Percentiles rank a stretch among this genome's conserved stretches.
Evolutionary conservation across 2,888 invertebrate species (phyloP).

Genomic region (Gibbula magus): DNA sequence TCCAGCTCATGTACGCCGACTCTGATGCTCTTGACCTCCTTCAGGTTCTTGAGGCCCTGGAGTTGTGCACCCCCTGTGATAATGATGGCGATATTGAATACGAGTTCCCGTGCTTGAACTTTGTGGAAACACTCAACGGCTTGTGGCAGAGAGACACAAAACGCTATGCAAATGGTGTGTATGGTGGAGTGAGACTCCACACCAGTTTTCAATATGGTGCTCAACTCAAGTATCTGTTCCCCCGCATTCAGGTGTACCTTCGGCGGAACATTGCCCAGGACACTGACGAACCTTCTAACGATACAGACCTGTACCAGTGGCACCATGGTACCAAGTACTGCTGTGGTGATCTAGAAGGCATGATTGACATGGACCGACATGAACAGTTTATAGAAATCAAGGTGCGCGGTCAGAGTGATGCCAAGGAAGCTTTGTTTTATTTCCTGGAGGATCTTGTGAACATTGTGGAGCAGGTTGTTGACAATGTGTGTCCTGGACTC

Average conservation of each 20-base stretch:
- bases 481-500: constrained; percentile 83
- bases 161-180: constrained; percentile 76
- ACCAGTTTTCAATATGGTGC: constrained; percentile 77
- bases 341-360: constrained; percentile 82
- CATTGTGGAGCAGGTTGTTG: constrained; percentile 81
- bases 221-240: constrained; percentile 82
- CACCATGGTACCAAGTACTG: constrained; percentile 83
- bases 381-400: constrained; percentile 80
- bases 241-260: constrained; percentile 82
- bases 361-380: constrained; percentile 79
- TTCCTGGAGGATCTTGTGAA: constrained; percentile 83
- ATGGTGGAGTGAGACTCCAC: constrained; percentile 81
- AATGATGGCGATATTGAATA: constrained; percentile 84
- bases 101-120: constrained; percentile 84
- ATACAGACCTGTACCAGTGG: constrained; percentile 83
- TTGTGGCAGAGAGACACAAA: constrained; percentile 80
- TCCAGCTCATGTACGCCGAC: constrained; percentile 83
- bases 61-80: constrained; percentile 83
- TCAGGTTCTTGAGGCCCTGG: constrained; percentile 82
- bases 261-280: constrained; percentile 76
- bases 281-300: constrained; percentile 64
- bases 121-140: constrained; percentile 82
- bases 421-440: constrained; percentile 77
- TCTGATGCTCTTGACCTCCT: constrained; percentile 83
- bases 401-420: constrained; percentile 80